Base-by-base conservation (phyloP, 2,113 vertebrate genomes). In the Malurus cyaneus region DNA sequence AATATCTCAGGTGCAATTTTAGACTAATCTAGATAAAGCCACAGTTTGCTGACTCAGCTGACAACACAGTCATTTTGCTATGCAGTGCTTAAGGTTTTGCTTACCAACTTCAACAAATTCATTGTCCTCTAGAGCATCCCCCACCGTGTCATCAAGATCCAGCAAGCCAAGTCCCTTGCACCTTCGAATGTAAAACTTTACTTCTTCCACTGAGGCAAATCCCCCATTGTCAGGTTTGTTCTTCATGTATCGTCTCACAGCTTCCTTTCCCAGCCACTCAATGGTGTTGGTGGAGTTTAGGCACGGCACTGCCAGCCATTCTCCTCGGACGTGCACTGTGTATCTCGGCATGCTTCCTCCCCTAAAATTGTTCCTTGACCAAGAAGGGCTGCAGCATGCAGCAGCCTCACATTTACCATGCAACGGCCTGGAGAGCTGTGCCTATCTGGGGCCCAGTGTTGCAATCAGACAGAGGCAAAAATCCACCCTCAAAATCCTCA, bases 21-120 rank as follows among this genome's bases (percentile, higher is more conserved):
- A 72, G 49, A 57, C 34, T 5, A 70, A 47, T 61, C 13, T 53
- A 61, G 62, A 24, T 42, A 70, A n/a, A 74, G 12, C 5, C 2
- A 41, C 18, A 26, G 3, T 56, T 56, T 69, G 9, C 72, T 29
- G 50, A 47, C 52, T 47, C 71, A 60, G 56, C 9, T 47, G 29
- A 49, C 82, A 77, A 9, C 0, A 0, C 3, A 16, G n/a, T 28
- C 18, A 18, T 36, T 64, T 44, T 28, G 6, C 2, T 0, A 29
- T 1, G 3, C 1, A 1, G 12, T 20, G 10, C 57, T 44, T 56
- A 31, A 23, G 8, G 3, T 34, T 67, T 74, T 62, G 84, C 97
- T 99, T 98, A 99, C 99, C 99, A 62, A 99, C 98, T 97, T 99
- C 99, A 28, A 99, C 98, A 91, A 99, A 99, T 85, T 99, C 99